Base-by-base conservation (phyloP, 2,888 invertebrate genomes). In the Stenurella melanura region DNA sequence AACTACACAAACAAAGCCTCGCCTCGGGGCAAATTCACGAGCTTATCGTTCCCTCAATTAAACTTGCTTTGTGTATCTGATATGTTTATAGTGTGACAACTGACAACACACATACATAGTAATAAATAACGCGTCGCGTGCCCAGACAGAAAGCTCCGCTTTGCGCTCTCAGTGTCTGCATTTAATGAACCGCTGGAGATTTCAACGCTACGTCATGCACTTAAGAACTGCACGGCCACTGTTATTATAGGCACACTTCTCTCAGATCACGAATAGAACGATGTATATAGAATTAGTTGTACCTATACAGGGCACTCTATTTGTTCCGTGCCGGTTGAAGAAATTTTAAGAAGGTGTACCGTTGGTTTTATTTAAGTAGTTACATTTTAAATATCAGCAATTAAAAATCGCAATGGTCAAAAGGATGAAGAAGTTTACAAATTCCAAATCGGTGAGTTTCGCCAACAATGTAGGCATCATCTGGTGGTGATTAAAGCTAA, bases 81-180 rank as follows among this genome's bases (percentile, higher is more conserved):
- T 66, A 42, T 38, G 50, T 50, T 34, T 30, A 38, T 34, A 42
- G 58, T 57, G 64, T 60, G 38, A 73, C 68, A 74, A 67, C 54
- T 58, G 34, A 73, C 67, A 73, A 60, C 54, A 19, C 58, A 66
- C 34, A 38, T 12, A 54, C 21, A 19, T 17, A 56, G 58, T 7
- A 34, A 67, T 78, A 76, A 78, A 76, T 67, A 78, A 56, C 60
- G 50, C 69, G 81, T 82, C 82, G 80, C 81, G 82, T 81, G 81
- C 81, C 79, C 79, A 82, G 81, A 82, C 82, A 78, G 76, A 80
- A 78, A 78, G 77, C 78, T 70, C 67, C 72, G 77, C n/a, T 74
- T 67, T 69, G 38, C 75, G 77, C 77, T 67, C 26, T 63, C 64
- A 26, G 77, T 77, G 73, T 70, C 75, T 77, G 67, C 74, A 60